Conservation (phyloP, 2,113 vertebrate genomes). For the Chlorocebus sabaeus region DNA sequence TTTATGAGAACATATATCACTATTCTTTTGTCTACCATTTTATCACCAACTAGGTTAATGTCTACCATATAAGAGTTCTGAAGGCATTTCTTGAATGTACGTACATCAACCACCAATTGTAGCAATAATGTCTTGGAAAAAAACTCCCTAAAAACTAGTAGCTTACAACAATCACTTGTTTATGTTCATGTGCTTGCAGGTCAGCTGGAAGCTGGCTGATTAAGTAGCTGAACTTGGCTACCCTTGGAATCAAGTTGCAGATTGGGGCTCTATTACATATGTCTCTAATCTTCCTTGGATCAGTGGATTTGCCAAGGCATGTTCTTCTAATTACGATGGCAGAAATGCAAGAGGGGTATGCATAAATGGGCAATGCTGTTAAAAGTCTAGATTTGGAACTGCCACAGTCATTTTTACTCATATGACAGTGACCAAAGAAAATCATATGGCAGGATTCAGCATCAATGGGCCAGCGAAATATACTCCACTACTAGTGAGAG, state of each 20-base stretch:
- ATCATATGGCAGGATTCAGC: neutral
- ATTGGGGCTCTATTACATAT: neutral
- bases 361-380: neutral
- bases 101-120: neutral
- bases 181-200: neutral
- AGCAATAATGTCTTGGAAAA: neutral
- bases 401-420: neutral
- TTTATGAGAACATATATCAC: neutral
- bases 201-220: slow-evolving; percentile 8
- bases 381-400: neutral
- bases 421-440: neutral
- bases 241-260: neutral
- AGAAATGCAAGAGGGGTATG: neutral
- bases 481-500: neutral
- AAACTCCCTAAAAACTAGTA: neutral
- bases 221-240: neutral
- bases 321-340: neutral
- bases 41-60: neutral
- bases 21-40: neutral
- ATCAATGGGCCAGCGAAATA: neutral
- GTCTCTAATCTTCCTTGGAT: neutral
- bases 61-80: neutral
- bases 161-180: neutral
- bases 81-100: neutral
- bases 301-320: neutral